Evolutionary conservation across 2,113 vertebrate species (phyloP), one percentile per base, ranked within the genome.

Genomic region (Phyllostomus discolor): DNA sequence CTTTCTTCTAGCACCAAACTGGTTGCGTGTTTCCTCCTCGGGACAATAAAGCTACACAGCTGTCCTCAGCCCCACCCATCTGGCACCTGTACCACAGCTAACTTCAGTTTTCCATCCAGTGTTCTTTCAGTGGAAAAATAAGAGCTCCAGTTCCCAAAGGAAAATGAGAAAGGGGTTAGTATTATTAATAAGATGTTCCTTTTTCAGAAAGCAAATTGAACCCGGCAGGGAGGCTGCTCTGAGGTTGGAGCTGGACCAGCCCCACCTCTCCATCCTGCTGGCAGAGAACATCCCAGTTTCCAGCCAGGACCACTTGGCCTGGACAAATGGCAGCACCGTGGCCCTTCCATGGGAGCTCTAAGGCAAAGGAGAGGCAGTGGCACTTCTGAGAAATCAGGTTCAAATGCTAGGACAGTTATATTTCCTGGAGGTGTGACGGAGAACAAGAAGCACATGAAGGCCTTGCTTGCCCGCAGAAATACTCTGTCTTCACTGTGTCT

Each of bases 311-410:
- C 28, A 1, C 38, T 2, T 3, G 12, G 59, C 31, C 43, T 46
- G 26, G 67, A 84, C 75, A 33, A 20, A 35, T 0, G 16, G 38
- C 10, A 16, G 33, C 2, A 0, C 5, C 2, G 33, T 41, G 52
- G 59, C 7, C 33, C 48, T 46, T 62, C 81, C 43, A 2, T 16
- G 10, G 38, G 64, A 19, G 69, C 41, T 35, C 80, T 15, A 43
- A 43, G 75, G 66, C 35, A 54, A 5, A 12, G 19, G 26, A 59
- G 26, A 76, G 3, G 33, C 2, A 4, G 33, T 4, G 43, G 82
- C 54, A 26, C 62, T 75, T 96, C 59, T 82, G 43, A 90, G 91
- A 90, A 94, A 66, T 62, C 67, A 38, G 52, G 76, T 50, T 70
- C 46, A 79, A 72, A 35, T 0, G 16, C 17, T 12, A 72, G 59